phyloP scores from a whole-genome alignment of 2,113 vertebrate genomes.

The Sander vitreus region DNA sequence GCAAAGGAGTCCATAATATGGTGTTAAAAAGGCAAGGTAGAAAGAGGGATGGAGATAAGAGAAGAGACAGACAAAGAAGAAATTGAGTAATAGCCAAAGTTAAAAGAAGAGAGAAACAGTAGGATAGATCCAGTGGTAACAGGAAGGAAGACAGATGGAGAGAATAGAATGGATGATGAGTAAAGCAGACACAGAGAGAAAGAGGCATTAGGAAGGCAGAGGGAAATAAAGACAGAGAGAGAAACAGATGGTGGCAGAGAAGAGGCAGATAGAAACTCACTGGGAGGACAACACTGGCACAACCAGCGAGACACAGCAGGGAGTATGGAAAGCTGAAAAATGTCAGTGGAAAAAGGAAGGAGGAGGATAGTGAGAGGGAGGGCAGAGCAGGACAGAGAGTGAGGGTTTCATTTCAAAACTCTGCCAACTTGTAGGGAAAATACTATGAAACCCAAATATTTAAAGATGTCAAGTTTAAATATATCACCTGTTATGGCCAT shows the following conservation, averaged over 20 bases:
- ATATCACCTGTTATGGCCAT: not conserved
- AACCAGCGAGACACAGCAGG: conserved; percentile 62
- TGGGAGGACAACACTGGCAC: conserved; percentile 68
- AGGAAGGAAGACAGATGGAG: conserved; percentile 57
- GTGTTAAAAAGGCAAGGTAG: conserved; percentile 32
- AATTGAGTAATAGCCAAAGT: conserved; percentile 10
- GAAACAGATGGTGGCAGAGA: conserved; percentile 76
- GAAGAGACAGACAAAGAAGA: conserved; percentile 1
- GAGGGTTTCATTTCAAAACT: conserved; percentile 17
- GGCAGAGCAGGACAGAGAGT: conserved; percentile 37
- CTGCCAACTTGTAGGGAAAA: conserved; percentile 20
- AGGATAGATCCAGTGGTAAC: conserved; percentile 44
- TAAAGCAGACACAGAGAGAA: conserved; percentile 48
- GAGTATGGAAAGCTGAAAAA: conserved; percentile 61
- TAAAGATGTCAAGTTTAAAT: conserved; percentile 7
- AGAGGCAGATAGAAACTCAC: conserved; percentile 71
- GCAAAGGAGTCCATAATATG: conserved; percentile 51
- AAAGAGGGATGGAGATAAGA: conserved; percentile 5
- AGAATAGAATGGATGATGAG: conserved; percentile 47
- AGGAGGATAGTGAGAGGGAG: conserved; percentile 39
- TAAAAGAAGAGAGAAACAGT: conserved; percentile 13
- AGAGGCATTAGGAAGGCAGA: conserved; percentile 24
- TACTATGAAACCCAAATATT: not conserved
- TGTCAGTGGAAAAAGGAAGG: conserved; percentile 58
- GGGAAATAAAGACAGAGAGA: conserved; percentile 41